Evolutionary conservation across 2,797 vertebrate species (phyloP), one percentile per base, ranked within the genome.

Genomic region (Pipistrellus pygmaeus): DNA sequence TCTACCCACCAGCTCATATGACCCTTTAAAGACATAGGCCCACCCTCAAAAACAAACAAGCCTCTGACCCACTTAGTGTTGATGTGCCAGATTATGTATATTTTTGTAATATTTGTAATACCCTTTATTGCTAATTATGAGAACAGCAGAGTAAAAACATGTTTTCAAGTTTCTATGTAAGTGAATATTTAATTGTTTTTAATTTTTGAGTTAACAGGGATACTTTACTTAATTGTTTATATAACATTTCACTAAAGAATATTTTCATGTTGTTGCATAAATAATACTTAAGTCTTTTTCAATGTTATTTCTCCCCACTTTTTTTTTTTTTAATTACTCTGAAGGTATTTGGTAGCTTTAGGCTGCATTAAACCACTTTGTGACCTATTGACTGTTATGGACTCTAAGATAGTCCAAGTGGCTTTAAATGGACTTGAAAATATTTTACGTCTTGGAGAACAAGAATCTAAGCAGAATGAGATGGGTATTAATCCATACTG

Each of bases 371-470:
- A 99, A 97, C 99, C 99, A 93, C 99, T 99, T 96, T 99, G 99
- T 98, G 99, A 99, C 97, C 98, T 99, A 82, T 98, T 99, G 97
- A 99, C 99, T 23, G 99, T 99, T 96, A 99, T 99, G 99, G 99
- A 99, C 98, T 99, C 99, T 66, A 99, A 99, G 98, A 99, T 99
- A 94, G 99, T 99, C 85, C 99, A 99, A 97, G 99, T 99, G 96
- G 99, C 99, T 95, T 98, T 99, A 96, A 99, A 99, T 87, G 99
- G 99, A 84, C 98, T 99, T 96, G 99, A 99, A 98, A 99, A 99
- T 97, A 99, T 99, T 97, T 98, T 99, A 25, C 98, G 99, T 93
- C 98, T 99, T 87, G 99, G 99, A 97, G 99, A 99, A 30, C 99
- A 99, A 96, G 99, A 99, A 94, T 99, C 99, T 90, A 99, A 99